These are phyloP conservation scores for Zaprionus obscuricornis DNA, from an alignment of 2,888 invertebrate genomes.

Conservation along the genomic window DNA sequence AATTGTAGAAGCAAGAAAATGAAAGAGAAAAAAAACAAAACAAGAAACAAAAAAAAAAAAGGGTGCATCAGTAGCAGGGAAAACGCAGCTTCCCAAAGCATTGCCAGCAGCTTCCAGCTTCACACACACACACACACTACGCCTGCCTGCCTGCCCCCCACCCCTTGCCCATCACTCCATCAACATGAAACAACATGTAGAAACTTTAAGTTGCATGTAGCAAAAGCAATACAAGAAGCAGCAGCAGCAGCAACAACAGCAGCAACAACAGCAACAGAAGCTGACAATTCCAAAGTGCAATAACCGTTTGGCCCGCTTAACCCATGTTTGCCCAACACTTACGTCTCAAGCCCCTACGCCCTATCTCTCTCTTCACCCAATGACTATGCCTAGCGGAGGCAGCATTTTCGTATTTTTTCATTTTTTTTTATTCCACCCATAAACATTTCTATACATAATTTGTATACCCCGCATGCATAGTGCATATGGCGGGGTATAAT, in stretches of 20 bases:
- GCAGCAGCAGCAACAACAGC: slow-evolving; percentile 19
- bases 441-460: not conserved
- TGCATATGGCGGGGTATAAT: no score
- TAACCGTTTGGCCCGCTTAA: slow-evolving; percentile 60
- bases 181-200: not conserved
- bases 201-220: no score
- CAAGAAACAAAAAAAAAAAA: no score
- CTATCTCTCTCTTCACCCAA: no score
- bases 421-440: no score
- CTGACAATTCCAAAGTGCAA: slow-evolving; percentile 69
- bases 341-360: no score
- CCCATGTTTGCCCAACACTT: slow-evolving; percentile 36
- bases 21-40: no score
- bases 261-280: slow-evolving; percentile 9
- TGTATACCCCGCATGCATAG: no score
- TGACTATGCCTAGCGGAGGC: no score
- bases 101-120: slow-evolving; percentile 25
- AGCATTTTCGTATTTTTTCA: no score
- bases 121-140: not conserved
- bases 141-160: not conserved
- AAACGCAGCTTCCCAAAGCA: slow-evolving; percentile 43
- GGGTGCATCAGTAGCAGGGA: slow-evolving; percentile 43
- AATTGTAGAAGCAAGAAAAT: no score
- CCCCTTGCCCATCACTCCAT: slow-evolving; percentile 12
- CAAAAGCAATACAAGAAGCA: not conserved